phyloP scores from a whole-genome alignment of 2,113 vertebrate genomes.

The Rhynchomys soricoides region DNA sequence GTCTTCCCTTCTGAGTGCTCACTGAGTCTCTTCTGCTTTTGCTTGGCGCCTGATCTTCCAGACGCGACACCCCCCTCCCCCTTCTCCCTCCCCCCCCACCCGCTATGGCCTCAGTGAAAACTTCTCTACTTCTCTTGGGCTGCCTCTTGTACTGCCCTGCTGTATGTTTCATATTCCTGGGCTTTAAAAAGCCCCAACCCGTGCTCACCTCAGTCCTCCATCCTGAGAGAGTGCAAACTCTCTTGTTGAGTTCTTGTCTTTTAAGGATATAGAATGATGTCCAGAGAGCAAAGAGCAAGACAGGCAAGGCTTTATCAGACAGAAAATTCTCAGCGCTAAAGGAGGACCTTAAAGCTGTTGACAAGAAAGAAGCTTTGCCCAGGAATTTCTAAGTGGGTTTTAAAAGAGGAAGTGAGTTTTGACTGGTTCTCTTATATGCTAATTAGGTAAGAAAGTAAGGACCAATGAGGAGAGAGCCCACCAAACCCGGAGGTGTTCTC shows the following conservation, averaged over 20 bases:
- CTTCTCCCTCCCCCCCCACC: accelerated
- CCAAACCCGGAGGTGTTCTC: not conserved
- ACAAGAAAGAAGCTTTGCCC: too few relatives aligned
- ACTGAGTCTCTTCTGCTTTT: not conserved
- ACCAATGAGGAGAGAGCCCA: not conserved
- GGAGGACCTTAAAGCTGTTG: not conserved
- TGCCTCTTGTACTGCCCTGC: not conserved
- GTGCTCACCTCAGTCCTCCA: not conserved
- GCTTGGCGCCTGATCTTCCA: not conserved
- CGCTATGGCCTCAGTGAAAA: accelerated
- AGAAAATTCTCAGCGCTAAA: not conserved
- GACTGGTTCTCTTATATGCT: not conserved
- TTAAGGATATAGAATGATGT: not conserved
- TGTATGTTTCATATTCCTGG: not conserved
- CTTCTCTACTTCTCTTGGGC: too few relatives aligned
- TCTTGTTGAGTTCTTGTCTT: not conserved
- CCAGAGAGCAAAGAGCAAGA: not conserved
- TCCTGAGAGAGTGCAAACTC: not conserved
- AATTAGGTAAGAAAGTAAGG: not conserved
- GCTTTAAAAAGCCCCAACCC: not conserved
- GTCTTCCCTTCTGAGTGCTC: not conserved
- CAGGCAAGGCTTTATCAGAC: not conserved
- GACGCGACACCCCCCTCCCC: too few relatives aligned
- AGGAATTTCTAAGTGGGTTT: not conserved
- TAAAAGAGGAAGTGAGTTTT: not conserved